Evolutionary conservation across 2,888 invertebrate genomes (phyloP).

Genomic region (Megaustenia siamemsis): DNA sequence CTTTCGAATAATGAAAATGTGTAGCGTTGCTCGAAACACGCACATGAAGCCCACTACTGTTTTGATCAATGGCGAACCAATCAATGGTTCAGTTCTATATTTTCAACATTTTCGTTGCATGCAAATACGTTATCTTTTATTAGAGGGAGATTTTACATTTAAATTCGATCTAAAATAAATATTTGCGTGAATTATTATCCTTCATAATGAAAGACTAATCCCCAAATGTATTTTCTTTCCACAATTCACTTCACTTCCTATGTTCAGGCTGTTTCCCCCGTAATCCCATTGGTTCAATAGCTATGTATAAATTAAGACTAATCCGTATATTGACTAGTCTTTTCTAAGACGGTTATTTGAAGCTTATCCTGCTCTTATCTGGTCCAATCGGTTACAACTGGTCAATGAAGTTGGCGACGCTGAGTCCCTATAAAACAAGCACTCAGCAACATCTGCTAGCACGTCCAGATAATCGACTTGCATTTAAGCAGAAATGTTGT

Average conservation of each 20-base stretch:
- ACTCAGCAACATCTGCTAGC: slow-evolving; percentile 27
- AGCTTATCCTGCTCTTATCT: slow-evolving; percentile 35
- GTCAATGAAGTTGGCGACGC: not conserved
- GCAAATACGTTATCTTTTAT: too few relatives aligned
- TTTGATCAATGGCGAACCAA: too few relatives aligned
- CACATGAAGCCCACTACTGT: too few relatives aligned
- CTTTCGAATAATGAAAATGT: too few relatives aligned
- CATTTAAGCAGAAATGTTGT: slow-evolving; percentile 25
- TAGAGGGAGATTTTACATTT: too few relatives aligned
- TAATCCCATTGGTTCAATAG: not conserved
- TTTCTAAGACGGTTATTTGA: not conserved
- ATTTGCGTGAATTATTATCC: too few relatives aligned
- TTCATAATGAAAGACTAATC: not conserved
- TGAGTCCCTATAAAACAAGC: slow-evolving; percentile 20
- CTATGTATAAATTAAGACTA: slow-evolving; percentile 43
- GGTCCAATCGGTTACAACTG: not conserved
- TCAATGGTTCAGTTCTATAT: too few relatives aligned
- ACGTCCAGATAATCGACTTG: not conserved
- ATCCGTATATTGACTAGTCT: not conserved
- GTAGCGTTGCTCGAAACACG: too few relatives aligned
- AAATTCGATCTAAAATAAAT: too few relatives aligned
- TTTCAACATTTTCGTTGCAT: too few relatives aligned
- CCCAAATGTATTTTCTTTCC: not conserved
- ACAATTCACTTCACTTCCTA: not conserved
- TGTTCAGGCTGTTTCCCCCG: not conserved